These are phyloP conservation scores for Hyles lineata DNA, from an alignment of 2,888 invertebrate species.

Conservation along the genomic window DNA sequence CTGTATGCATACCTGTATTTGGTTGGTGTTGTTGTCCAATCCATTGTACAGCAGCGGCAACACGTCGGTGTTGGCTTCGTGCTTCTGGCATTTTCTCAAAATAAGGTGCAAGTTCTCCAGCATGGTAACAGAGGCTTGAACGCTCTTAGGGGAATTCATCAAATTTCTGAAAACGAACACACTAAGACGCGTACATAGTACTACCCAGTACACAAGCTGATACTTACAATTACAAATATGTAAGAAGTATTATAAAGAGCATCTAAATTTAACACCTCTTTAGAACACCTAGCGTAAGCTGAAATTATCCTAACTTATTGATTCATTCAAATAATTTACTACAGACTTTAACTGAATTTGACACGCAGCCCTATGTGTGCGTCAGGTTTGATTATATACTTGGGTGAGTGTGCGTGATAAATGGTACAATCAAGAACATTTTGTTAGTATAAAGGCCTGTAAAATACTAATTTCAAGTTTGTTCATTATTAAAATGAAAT, in stretches of 20 bases:
- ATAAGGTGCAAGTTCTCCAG: constrained; percentile 95
- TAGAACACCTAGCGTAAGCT: no score
- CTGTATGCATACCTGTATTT: constrained; percentile 90
- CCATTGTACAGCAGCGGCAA: constrained; percentile 94
- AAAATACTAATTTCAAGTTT: no score
- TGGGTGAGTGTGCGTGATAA: no score
- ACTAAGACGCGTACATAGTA: constrained; percentile 27
- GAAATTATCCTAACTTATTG: no score
- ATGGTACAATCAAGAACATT: no score
- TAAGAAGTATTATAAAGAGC: background rate
- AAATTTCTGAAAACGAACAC: constrained; percentile 84
- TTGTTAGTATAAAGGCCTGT: no score
- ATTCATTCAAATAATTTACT: no score
- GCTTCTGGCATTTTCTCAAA: constrained; percentile 92
- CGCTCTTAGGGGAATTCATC: constrained; percentile 91
- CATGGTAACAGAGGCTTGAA: constrained; percentile 94
- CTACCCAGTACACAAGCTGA: background rate
- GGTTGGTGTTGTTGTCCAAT: constrained; percentile 94
- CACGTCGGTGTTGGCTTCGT: constrained; percentile 92
- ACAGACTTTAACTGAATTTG: no score
- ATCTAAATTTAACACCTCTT: no score
- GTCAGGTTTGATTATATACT: no score
- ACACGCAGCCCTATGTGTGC: no score
- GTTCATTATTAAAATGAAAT: no score
- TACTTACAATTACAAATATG: constrained; percentile 7